These are phyloP conservation scores for Microdon myrmicae DNA, from an alignment of 2,888 invertebrate species.

Conservation along the genomic window DNA sequence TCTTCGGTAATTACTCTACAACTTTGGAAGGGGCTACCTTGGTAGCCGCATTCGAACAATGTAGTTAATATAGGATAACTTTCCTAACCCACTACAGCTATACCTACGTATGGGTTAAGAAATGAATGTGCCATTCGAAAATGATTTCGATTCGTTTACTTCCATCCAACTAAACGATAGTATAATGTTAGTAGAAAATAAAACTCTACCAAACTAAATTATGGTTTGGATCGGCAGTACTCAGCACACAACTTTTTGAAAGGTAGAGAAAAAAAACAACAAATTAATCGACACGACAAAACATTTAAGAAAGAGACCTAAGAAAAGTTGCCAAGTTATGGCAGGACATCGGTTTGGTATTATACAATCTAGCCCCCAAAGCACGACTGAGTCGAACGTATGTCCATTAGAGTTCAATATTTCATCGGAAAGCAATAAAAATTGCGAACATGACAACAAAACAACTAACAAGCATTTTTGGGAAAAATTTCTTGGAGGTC, in stretches of 20 bases:
- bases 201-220: slow-evolving; percentile 28
- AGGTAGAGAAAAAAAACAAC: background rate
- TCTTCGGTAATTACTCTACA: slow-evolving; percentile 33
- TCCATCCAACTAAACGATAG: slow-evolving; percentile 17
- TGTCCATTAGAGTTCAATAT: slow-evolving; percentile 45
- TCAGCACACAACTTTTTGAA: background rate
- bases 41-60: no score
- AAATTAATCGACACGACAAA: no score
- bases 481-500: slow-evolving; percentile 33
- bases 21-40: slow-evolving; percentile 25
- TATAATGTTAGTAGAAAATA: slow-evolving; percentile 8
- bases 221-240: slow-evolving; percentile 20
- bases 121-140: slow-evolving; percentile 59
- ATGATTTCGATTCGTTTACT: slow-evolving; percentile 66
- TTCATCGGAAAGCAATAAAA: slow-evolving; percentile 45
- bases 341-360: slow-evolving; percentile 3
- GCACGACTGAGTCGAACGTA: slow-evolving; percentile 28
- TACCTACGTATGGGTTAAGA: background rate
- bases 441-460: slow-evolving; percentile 9
- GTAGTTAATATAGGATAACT: no score
- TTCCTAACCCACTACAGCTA: no score
- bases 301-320: no score
- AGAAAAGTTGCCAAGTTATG: slow-evolving; percentile 23
- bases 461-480: slow-evolving; percentile 35
- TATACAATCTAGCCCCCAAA: background rate